Base-by-base conservation (phyloP, 2,797 vertebrate genomes). In the Anguilla megastoma region DNA sequence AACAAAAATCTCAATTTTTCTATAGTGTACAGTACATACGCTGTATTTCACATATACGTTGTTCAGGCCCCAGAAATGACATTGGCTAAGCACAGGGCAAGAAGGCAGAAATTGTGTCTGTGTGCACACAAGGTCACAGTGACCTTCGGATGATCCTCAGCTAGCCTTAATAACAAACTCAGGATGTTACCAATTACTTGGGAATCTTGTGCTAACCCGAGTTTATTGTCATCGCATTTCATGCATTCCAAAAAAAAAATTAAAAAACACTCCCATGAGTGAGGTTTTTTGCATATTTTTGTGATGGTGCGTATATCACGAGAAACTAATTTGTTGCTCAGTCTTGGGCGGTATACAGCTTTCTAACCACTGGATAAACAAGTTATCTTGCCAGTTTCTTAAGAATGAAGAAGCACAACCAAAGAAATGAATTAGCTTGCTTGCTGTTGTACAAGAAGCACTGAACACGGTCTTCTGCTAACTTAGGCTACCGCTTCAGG, bases 21-120 rank as follows among this genome's bases (percentile, higher is more conserved):
- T 83, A 41, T 91, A 87, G 85, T 52, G n/a, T 27, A n/a, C 21
- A 4, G n/a, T 27, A n/a, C 21, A 4, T 24, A 66, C 24, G n/a
- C 63, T 66, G 63, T 9, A 66, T 66, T 24, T 24, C 4, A 1
- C 6, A 8, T 92, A 90, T 82, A 54, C 90, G 89, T 85, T 90
- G 87, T 88, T 87, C 88, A 93, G 90, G 89, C 89, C 86, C 87
- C 0, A 36, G 85, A 27, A 88, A 93, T 90, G 93, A 92, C 90
- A 93, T 93, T 92, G 91, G 90, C 94, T 90, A 88, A 88, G 80
- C 88, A 85, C 88, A 91, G 87, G 89, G 91, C 90, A 89, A 90
- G 82, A 50, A 92, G 91, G 88, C 86, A 83, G 90, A 93, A 88
- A 80, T 7, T 16, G 12, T 41, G 76, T 24, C 41, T 79, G 56